Percentiles rank a stretch among this genome's conserved stretches.
Conservation (phyloP, 2,888 invertebrate species). For the Mantis religiosa region DNA sequence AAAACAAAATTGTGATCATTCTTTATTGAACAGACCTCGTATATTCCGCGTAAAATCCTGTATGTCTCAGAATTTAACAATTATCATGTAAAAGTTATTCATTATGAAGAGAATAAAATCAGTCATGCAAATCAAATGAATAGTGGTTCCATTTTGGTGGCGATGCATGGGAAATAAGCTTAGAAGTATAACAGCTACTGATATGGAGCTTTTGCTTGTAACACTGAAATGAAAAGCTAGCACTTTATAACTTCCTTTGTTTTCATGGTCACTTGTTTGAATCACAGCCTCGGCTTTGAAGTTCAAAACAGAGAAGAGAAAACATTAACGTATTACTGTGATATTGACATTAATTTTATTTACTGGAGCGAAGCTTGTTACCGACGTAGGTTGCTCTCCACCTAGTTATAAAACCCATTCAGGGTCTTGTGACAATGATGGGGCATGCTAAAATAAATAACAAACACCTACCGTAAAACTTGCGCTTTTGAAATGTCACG, state of each 20-base stretch:
- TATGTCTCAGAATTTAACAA: too few relatives aligned
- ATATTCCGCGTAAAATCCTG: too few relatives aligned
- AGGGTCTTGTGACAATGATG: neutral
- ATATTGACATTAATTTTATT: neutral
- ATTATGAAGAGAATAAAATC: too few relatives aligned
- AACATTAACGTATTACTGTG: neutral
- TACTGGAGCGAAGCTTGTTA: neutral
- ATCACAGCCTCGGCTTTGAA: neutral
- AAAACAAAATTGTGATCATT: too few relatives aligned
- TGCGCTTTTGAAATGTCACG: neutral
- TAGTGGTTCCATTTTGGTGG: too few relatives aligned
- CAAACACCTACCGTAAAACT: neutral
- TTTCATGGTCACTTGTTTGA: neutral
- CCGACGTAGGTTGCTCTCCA: neutral
- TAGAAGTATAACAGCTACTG: too few relatives aligned
- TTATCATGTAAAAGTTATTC: too few relatives aligned
- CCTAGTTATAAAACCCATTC: neutral
- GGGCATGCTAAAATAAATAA: neutral
- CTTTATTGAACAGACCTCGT: too few relatives aligned
- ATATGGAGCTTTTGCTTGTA: neutral
- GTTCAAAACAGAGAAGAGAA: neutral
- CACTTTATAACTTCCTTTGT: neutral
- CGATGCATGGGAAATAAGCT: too few relatives aligned
- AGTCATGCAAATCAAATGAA: too few relatives aligned
- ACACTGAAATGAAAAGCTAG: neutral